Evolutionary conservation across 1,140 invertebrate species (phyloP), one percentile per base, ranked within the genome.

Genomic region (Apolygus lucorum): DNA sequence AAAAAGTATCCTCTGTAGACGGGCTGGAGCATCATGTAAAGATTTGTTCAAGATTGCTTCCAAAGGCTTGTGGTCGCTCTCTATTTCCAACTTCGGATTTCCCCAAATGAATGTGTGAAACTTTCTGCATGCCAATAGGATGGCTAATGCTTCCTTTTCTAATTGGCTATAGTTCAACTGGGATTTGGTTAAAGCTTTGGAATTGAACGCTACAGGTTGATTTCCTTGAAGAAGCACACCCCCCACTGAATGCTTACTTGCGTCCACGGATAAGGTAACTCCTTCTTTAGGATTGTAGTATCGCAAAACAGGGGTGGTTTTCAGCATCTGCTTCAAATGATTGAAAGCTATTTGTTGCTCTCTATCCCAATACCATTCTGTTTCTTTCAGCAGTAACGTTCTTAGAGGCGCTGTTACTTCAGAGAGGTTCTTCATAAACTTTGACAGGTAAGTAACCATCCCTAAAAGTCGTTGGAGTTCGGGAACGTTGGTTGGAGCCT

Each of bases 51-150:
- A 63, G 59, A 79, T 78, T 26, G 70, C 24, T 28, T 73, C 75
- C 17, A 80, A 68, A 17, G 77, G 76, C 42, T 78, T 76, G 63
- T 78, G 76, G 70, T 80, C 78, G 0, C 76, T 79, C 27, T 77
- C 65, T 75, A 78, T 21, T 74, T 68, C 68, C 69, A 73, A 72
- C 75, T 79, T 69, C 72, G 28, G 17, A 28, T 75, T 68, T 73
- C 67, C 69, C 29, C 71, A 21, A 28, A 69, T 69, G 65, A 74
- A 67, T 67, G 52, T 11, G 78, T 74, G 26, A 72, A 74, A 8
- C 75, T 69, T 25, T 67, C 72, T 68, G 78, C 77, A 54, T 74
- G 75, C 54, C 77, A 76, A 21, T 75, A 75, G 22, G 72, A 72
- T 49, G 34, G 34, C 34, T 17, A 49, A 49, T 65, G 63, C n/a